Percentiles rank a stretch among this genome's conserved stretches.
These are phyloP conservation scores for Drosophila teissieri DNA, from an alignment of 1,140 invertebrate genomes.

Conservation along the genomic window DNA sequence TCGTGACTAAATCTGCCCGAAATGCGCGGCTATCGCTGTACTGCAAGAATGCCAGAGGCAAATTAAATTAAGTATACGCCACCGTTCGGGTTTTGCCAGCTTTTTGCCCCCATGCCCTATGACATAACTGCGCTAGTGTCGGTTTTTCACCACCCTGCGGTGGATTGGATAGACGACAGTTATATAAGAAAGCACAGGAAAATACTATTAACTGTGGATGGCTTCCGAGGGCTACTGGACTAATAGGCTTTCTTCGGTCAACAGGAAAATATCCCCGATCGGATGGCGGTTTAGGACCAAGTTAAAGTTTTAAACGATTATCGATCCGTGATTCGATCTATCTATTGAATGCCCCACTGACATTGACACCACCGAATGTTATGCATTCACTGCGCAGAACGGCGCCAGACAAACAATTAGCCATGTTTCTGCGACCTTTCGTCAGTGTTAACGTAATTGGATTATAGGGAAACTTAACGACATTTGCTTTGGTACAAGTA, in stretches of 20 bases:
- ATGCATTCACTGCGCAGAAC: slow-evolving; percentile 32
- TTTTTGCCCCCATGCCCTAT: slow-evolving; percentile 30
- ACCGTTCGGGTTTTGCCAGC: slow-evolving; percentile 36
- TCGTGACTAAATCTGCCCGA: slow-evolving; percentile 66
- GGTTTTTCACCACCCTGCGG: slow-evolving; percentile 7
- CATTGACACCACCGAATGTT: slow-evolving; percentile 73
- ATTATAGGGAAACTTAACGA: slow-evolving; percentile 52
- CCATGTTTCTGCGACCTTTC: slow-evolving; percentile 64
- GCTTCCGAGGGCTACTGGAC: slow-evolving; percentile 13
- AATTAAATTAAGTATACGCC: slow-evolving; percentile 81
- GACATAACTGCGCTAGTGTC: slow-evolving; percentile 60
- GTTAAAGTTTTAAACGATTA: slow-evolving; percentile 16
- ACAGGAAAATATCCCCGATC: slow-evolving; percentile 19
- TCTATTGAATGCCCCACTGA: slow-evolving; percentile 64
- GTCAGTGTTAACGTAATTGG: slow-evolving; percentile 65
- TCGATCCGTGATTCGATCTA: slow-evolving; percentile 39
- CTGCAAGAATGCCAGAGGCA: slow-evolving; percentile 56
- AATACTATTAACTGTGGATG: slow-evolving; percentile 41
- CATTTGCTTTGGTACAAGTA: slow-evolving; percentile 16
- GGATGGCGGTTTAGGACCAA: slow-evolving; percentile 13
- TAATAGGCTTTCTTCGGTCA: slow-evolving; percentile 37
- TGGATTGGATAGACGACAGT: slow-evolving; percentile 14
- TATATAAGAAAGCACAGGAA: slow-evolving; percentile 35
- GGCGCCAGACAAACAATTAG: slow-evolving; percentile 58
- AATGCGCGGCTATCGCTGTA: slow-evolving; percentile 33